phyloP scores from a whole-genome alignment of 2,113 vertebrate species.

The Apodemus speciosus region DNA sequence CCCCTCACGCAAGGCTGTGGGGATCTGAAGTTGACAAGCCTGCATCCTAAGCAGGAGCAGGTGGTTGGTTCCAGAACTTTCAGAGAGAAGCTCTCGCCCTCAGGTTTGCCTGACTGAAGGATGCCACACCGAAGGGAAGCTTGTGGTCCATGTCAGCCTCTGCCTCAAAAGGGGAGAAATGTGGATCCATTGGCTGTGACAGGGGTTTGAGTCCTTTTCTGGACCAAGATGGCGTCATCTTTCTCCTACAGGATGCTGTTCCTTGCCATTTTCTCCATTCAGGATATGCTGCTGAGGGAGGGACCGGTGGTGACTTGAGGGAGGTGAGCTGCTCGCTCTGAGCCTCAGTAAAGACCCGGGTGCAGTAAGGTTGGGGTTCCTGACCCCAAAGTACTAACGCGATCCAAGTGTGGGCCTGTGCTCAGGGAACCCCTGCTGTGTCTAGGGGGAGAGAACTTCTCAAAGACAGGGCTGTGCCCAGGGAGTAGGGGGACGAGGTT shows the following conservation, averaged over 20 bases:
- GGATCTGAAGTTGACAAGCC: constrained; percentile 89
- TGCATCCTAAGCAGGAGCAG: constrained; percentile 86
- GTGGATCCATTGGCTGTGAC: constrained; percentile 49
- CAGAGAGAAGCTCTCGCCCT: constrained; percentile 85
- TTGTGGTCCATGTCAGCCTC: constrained; percentile 71
- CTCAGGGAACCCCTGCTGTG: neutral
- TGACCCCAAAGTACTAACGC: constrained; percentile 14
- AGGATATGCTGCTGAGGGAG: constrained; percentile 61
- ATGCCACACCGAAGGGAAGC: constrained; percentile 72
- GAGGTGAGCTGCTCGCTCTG: constrained; percentile 59
- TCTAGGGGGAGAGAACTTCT: neutral
- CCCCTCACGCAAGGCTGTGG: constrained; percentile 84
- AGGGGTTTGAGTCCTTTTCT: constrained; percentile 59
- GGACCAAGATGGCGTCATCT: neutral
- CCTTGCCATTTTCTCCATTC: constrained; percentile 74
- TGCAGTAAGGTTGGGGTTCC: constrained; percentile 39
- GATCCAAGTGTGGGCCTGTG: neutral
- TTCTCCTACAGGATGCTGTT: constrained; percentile 67
- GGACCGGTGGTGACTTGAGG: constrained; percentile 50
- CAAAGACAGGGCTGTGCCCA: neutral
- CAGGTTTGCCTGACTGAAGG: constrained; percentile 70
- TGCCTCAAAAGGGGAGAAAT: constrained; percentile 70
- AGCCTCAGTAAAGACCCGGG: constrained; percentile 34
- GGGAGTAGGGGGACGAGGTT: neutral
- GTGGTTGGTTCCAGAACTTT: constrained; percentile 88